phyloP scores from a whole-genome alignment of 2,113 vertebrate species.

The Caranx ignobilis region DNA sequence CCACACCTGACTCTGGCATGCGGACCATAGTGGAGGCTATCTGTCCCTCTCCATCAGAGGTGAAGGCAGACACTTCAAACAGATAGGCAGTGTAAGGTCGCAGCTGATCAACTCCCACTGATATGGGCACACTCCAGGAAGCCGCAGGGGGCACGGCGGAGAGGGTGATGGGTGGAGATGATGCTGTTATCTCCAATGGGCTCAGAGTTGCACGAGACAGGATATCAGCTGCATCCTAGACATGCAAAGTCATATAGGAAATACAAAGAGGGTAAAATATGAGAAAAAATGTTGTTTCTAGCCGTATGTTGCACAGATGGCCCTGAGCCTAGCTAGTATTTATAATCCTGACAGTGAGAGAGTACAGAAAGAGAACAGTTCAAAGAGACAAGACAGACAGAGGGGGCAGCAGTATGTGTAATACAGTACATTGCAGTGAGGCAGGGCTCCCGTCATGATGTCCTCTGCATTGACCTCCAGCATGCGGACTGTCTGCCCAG shows the following conservation, averaged over 20 bases:
- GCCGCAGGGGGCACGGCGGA: slow-evolving; percentile 84
- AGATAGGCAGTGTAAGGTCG: slow-evolving; percentile 94
- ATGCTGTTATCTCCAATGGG: slow-evolving; percentile 85
- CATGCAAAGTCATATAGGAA: slow-evolving; percentile 20
- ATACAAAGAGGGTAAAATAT: not conserved
- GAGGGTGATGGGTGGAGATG: slow-evolving; percentile 73
- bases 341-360: not conserved
- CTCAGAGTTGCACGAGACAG: slow-evolving; percentile 92
- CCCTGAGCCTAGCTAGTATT: not conserved
- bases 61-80: slow-evolving; percentile 97
- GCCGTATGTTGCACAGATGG: not conserved
- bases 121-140: slow-evolving; percentile 93
- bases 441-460: slow-evolving; percentile 90
- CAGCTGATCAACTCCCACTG: slow-evolving; percentile 89
- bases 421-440: slow-evolving; percentile 91
- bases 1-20: slow-evolving; percentile 94
- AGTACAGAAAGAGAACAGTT: slow-evolving; percentile 5
- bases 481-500: slow-evolving; percentile 87
- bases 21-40: slow-evolving; percentile 94
- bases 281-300: not conserved
- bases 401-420: slow-evolving; percentile 46
- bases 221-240: slow-evolving; percentile 93
- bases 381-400: not conserved
- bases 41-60: slow-evolving; percentile 93
- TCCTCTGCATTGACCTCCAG: slow-evolving; percentile 93